Conservation (phyloP, 92 coral and sea anemone species). For the Phymanthus crucifer region DNA sequence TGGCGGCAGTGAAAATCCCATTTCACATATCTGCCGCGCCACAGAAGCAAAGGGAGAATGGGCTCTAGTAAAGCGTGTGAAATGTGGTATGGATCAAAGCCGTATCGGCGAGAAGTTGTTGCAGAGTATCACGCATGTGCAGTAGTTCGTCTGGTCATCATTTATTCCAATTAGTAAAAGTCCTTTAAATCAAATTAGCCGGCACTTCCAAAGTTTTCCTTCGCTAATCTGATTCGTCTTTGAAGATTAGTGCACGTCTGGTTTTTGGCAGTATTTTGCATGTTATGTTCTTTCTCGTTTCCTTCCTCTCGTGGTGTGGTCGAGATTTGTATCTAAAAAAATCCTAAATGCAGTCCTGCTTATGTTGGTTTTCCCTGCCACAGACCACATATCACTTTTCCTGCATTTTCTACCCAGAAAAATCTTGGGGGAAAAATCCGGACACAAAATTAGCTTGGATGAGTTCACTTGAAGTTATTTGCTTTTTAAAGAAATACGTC, state of each 20-base stretch:
- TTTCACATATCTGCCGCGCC: neutral
- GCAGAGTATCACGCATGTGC: slow-evolving; percentile 2
- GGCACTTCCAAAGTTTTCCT: neutral
- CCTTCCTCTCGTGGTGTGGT: neutral
- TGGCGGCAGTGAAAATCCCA: too few relatives aligned
- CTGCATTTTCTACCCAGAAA: too few relatives aligned
- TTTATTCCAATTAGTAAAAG: neutral
- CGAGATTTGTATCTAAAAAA: neutral
- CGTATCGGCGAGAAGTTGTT: too few relatives aligned
- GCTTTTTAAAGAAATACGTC: neutral
- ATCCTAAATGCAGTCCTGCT: too few relatives aligned
- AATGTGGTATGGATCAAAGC: too few relatives aligned
- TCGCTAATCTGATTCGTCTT: neutral
- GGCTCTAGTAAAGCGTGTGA: too few relatives aligned
- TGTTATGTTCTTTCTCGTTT: neutral
- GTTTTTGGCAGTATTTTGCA: neutral
- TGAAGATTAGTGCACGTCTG: neutral
- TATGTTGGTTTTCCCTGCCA: too few relatives aligned
- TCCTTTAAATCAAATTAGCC: neutral
- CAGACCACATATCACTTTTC: too few relatives aligned
- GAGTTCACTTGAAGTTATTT: neutral
- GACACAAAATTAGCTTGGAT: neutral
- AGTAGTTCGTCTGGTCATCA: neutral
- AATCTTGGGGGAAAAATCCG: too few relatives aligned
- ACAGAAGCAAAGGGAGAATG: too few relatives aligned